Conservation (phyloP, 1,140 invertebrate genomes). For the Zophobas atratus region DNA sequence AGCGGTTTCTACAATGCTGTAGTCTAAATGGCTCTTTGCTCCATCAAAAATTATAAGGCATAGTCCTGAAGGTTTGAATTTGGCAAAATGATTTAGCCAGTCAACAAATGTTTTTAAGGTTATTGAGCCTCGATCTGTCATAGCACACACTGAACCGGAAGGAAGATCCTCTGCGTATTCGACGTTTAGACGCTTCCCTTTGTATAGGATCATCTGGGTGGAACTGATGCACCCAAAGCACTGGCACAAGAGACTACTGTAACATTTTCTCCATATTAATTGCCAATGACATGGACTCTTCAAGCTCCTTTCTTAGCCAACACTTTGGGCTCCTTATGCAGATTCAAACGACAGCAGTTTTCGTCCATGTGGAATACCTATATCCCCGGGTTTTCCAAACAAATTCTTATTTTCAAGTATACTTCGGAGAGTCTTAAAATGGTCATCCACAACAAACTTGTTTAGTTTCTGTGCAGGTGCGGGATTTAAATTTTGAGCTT, state of each 20-base stretch:
- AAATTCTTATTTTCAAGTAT: slow-evolving; percentile 56
- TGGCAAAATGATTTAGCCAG: slow-evolving; percentile 64
- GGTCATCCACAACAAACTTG: slow-evolving; percentile 58
- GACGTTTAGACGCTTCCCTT: slow-evolving; percentile 62
- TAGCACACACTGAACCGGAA: slow-evolving; percentile 58
- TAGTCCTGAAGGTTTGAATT: slow-evolving; percentile 61
- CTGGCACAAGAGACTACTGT: slow-evolving; percentile 66
- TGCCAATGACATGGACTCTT: slow-evolving; percentile 65
- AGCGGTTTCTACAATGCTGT: slow-evolving; percentile 59
- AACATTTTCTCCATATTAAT: slow-evolving; percentile 67
- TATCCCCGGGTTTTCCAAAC: slow-evolving; percentile 55
- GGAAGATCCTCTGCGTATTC: slow-evolving; percentile 63
- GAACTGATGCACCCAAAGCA: slow-evolving; percentile 61
- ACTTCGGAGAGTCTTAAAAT: slow-evolving; percentile 58
- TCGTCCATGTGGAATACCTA: slow-evolving; percentile 67
- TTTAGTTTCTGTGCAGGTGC: slow-evolving; percentile 63
- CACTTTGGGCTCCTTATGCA: slow-evolving; percentile 65
- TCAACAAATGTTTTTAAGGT: slow-evolving; percentile 62
- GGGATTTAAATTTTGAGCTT: slow-evolving; percentile 62
- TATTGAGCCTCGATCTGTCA: slow-evolving; percentile 66
- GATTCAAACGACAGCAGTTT: slow-evolving; percentile 62
- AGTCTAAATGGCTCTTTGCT: slow-evolving; percentile 63
- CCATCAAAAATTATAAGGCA: slow-evolving; percentile 66
- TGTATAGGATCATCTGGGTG: slow-evolving; percentile 61
- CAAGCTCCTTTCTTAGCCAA: slow-evolving; percentile 64